Percentiles rank a stretch among this genome's conserved stretches.
phyloP scores from a whole-genome alignment of 2,888 invertebrate species.

The Cataglyphis altisquamis region DNA sequence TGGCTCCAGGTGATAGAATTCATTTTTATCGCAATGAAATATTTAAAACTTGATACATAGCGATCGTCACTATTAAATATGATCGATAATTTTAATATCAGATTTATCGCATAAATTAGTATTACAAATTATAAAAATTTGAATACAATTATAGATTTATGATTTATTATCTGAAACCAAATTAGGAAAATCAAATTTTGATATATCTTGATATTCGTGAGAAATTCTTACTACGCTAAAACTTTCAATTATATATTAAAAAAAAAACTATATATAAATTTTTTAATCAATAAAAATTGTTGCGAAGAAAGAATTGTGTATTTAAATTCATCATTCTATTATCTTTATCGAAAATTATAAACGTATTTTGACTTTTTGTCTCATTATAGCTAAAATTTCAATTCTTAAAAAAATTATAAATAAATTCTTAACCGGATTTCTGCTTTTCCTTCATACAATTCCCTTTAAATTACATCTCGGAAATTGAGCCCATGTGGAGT shows the following conservation, averaged over 20 bases:
- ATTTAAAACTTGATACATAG: neutral
- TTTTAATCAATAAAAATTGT: neutral
- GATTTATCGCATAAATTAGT: neutral
- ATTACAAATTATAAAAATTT: neutral
- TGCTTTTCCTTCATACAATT: neutral
- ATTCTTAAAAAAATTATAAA: neutral
- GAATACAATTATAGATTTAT: neutral
- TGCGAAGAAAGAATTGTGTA: neutral
- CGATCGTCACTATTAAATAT: neutral
- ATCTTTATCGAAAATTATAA: neutral
- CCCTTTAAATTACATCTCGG: neutral
- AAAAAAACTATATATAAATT: neutral
- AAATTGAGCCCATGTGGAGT: neutral
- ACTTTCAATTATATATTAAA: neutral
- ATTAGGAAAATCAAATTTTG: neutral
- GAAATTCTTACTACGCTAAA: neutral
- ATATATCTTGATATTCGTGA: neutral
- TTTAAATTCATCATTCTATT: neutral
- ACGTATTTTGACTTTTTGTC: neutral
- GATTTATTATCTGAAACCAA: neutral
- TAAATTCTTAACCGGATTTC: neutral
- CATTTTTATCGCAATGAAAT: neutral
- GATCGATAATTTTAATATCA: neutral
- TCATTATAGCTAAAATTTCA: neutral
- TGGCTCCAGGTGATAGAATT: conserved; percentile 1